These are phyloP conservation scores for Ophion ventricosus DNA, from an alignment of 2,888 invertebrate species.

Conservation along the genomic window DNA sequence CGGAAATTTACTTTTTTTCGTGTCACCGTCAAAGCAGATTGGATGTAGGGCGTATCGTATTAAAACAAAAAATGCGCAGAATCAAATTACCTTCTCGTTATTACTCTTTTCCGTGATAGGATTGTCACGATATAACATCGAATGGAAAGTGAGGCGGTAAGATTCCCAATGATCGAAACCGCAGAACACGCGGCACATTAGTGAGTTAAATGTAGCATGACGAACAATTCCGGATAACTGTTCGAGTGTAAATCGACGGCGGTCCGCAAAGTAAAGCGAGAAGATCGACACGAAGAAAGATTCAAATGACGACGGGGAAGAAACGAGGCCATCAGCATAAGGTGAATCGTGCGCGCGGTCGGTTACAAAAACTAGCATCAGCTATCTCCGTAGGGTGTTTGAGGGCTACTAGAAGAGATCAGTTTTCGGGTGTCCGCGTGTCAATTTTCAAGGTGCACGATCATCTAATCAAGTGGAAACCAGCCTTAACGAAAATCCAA, in stretches of 20 bases:
- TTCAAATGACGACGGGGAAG: neutral
- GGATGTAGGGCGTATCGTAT: neutral
- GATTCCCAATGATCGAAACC: slow-evolving; percentile 34
- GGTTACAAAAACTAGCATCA: neutral
- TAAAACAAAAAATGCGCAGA: slow-evolving; percentile 1
- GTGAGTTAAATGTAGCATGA: slow-evolving; percentile 55
- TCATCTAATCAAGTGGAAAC: neutral
- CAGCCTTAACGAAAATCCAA: neutral
- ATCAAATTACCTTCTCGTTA: neutral
- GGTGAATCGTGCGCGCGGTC: neutral
- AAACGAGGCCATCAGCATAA: neutral
- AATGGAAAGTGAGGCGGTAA: slow-evolving; percentile 55
- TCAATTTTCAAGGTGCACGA: too few relatives aligned
- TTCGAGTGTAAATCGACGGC: neutral
- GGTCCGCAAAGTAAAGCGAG: slow-evolving; percentile 3
- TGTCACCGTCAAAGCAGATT: neutral
- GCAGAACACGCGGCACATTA: slow-evolving; percentile 10
- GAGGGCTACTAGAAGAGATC: neutral
- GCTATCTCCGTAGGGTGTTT: neutral
- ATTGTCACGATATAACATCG: neutral
- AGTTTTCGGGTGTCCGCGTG: neutral
- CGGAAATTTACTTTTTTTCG: neutral
- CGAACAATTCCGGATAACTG: slow-evolving; percentile 35
- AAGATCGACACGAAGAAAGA: neutral
- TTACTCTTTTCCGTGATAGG: slow-evolving; percentile 3